Base-by-base conservation (phyloP, 2,113 vertebrate genomes). In the Sigmodon hispidus region DNA sequence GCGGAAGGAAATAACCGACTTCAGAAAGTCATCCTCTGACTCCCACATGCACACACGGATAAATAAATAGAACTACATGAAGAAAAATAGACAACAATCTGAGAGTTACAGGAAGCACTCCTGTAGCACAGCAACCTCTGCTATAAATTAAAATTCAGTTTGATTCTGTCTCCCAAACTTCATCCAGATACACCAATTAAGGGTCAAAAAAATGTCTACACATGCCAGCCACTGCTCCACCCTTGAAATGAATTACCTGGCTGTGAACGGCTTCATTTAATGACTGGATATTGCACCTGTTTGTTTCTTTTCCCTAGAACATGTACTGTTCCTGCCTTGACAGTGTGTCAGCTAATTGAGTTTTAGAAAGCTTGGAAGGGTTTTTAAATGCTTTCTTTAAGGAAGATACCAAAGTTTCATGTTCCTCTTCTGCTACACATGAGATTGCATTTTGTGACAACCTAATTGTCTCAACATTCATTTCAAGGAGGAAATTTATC, bases 401-500 rank as follows among this genome's bases (percentile, higher is more conserved):
- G 89, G 91, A 94, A 89, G 75, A 63, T 80, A 94, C 85, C 55
- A 36, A 67, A 95, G 93, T 88, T 91, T 26, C 79, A n/a, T 93
- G 57, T 92, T 96, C 94, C 76, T 92, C 63, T 57, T 89, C 92
- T 94, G 77, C 67, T 94, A n/a, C 76, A 90, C 70, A 93, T 97
- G 92, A 93, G n/a, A 81, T 88, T 95, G 79, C 94, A 89, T 97
- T 97, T 95, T 91, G 7, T 90, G 97, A 95, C 95, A 93, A 91
- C 89, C 83, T 97, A 90, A 96, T 97, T 97, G 96, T 96, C 94
- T 36, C 94, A 94, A 73, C 93, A 81, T 84, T 96, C 96, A 19
- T 96, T 97, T 97, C 96, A 94, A 95, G 94, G 95, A 40, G 90
- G 89, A 97, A 94, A 95, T 96, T 94, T 95, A 95, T 94, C 93